Evolutionary conservation across 2,113 vertebrate species (phyloP).

Genomic region (Peromyscus leucopus): DNA sequence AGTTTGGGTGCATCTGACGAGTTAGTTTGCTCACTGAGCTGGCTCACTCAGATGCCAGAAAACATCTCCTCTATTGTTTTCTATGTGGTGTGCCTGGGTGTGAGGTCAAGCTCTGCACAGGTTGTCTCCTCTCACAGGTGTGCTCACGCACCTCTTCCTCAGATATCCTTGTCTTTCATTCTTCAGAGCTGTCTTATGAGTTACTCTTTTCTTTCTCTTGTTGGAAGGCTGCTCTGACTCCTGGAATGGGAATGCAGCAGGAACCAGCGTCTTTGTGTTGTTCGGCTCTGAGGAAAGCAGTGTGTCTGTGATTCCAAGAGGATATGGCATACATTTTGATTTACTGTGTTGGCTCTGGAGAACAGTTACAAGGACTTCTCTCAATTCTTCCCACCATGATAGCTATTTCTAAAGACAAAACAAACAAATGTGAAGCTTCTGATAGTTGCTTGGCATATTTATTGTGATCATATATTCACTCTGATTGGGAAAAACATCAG

Average conservation of each 20-base stretch:
- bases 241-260: neutral
- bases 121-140: neutral
- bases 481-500: neutral
- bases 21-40: neutral
- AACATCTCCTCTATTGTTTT: neutral
- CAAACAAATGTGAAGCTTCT: neutral
- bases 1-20: neutral
- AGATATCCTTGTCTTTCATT: neutral
- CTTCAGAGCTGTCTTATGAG: neutral
- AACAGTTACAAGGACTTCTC: neutral
- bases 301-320: neutral
- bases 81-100: neutral
- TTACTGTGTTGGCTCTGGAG: neutral
- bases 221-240: neutral
- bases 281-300: neutral
- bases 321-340: neutral
- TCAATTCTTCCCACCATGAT: neutral
- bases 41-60: neutral
- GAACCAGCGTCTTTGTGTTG: neutral
- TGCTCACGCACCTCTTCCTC: neutral
- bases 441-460: neutral
- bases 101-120: neutral
- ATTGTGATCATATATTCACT: neutral
- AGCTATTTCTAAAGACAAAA: neutral
- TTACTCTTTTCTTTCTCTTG: neutral